Evolutionary conservation across 2,888 invertebrate species (phyloP).

Genomic region (Troides aeacus): DNA sequence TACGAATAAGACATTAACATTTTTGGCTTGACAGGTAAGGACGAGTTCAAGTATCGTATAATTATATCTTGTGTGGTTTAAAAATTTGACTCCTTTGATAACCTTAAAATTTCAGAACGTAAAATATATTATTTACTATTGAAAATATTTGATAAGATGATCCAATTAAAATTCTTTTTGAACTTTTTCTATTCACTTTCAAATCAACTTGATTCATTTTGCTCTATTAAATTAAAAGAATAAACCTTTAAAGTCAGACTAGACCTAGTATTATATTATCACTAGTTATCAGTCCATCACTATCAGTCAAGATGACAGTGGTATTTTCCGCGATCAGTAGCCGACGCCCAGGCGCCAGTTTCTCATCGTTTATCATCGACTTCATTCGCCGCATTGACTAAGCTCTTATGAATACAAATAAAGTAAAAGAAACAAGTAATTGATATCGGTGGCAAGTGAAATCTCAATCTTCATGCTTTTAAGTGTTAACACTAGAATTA

Average conservation of each 20-base stretch:
- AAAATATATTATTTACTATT: too few species aligned
- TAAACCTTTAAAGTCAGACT: background rate
- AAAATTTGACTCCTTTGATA: slow-evolving; percentile 33
- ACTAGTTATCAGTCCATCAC: slow-evolving; percentile 49
- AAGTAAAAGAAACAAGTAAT: slow-evolving; percentile 48
- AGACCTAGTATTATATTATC: background rate
- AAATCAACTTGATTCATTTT: background rate
- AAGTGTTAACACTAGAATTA: slow-evolving; percentile 9
- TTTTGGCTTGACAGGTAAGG: slow-evolving; percentile 40
- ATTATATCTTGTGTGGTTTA: slow-evolving; percentile 30
- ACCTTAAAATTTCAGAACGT: too few species aligned
- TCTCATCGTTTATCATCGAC: slow-evolving; percentile 72
- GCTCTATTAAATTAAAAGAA: background rate
- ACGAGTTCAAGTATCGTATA: slow-evolving; percentile 38
- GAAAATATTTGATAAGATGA: too few species aligned
- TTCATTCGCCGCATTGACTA: slow-evolving; percentile 52
- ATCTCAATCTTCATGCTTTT: slow-evolving; percentile 29
- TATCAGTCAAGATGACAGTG: slow-evolving; percentile 79
- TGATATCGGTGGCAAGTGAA: slow-evolving; percentile 41
- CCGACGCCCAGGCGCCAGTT: slow-evolving; percentile 71
- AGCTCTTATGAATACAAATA: slow-evolving; percentile 57
- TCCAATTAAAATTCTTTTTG: too few species aligned
- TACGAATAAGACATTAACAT: slow-evolving; percentile 39
- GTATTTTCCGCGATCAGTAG: slow-evolving; percentile 75
- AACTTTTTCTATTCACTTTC: too few species aligned